These are phyloP conservation scores for Mixornis gularis DNA, from an alignment of 2,113 vertebrate genomes.

Conservation along the genomic window DNA sequence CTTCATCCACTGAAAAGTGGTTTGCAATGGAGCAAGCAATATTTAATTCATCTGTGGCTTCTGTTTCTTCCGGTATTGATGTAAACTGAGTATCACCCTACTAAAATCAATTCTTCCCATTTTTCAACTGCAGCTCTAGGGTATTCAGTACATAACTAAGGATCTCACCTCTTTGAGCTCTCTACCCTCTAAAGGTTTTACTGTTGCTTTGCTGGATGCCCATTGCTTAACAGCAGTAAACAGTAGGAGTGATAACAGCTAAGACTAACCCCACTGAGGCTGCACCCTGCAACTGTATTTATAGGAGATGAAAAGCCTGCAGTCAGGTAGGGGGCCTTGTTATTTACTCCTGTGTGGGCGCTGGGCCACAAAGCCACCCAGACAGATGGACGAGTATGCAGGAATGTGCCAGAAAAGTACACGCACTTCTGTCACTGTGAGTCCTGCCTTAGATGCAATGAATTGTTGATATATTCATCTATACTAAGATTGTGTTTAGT, in stretches of 20 bases:
- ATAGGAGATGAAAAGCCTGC: neutral
- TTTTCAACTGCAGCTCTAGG: neutral
- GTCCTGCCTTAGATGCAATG: accelerated
- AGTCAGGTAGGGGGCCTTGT: neutral
- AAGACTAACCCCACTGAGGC: neutral
- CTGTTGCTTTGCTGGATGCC: neutral
- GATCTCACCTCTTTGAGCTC: neutral
- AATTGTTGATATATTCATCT: neutral
- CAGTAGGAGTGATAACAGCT: neutral
- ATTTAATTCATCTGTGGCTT: neutral
- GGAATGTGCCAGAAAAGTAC: neutral
- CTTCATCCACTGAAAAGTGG: neutral
- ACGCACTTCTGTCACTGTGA: neutral
- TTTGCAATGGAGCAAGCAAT: neutral
- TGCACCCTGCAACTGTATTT: neutral
- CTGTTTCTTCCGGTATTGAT: neutral
- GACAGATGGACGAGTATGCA: neutral
- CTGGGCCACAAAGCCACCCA: neutral
- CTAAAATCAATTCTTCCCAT: neutral
- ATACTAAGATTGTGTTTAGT: neutral
- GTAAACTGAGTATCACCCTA: neutral
- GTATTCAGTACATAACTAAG: neutral
- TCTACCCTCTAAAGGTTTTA: neutral
- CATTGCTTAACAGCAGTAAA: neutral
- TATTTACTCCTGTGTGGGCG: accelerated